phyloP scores from a whole-genome alignment of 2,113 vertebrate species.

The Tringa solitaria region DNA sequence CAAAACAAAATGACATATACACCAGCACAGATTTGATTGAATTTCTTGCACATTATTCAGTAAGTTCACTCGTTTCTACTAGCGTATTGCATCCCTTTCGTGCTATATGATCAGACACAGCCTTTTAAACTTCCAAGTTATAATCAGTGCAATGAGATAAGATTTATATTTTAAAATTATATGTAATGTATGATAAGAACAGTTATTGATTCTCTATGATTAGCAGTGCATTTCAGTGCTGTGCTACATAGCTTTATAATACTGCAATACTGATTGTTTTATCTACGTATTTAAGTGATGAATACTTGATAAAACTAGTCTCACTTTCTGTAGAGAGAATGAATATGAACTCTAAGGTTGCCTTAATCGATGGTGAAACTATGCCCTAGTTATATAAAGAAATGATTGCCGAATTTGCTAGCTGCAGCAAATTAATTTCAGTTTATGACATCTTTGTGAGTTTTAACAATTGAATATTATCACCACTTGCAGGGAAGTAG shows the following conservation, averaged over 20 bases:
- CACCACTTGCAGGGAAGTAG: not conserved
- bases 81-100: not conserved
- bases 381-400: not conserved
- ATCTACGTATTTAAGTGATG: not conserved
- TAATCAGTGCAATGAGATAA: not conserved
- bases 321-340: not conserved
- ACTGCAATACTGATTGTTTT: not conserved
- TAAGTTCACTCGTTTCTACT: not conserved
- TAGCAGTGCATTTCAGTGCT: not conserved
- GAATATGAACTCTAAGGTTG: not conserved
- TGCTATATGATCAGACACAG: not conserved
- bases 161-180: not conserved
- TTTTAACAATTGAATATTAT: not conserved
- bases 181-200: not conserved
- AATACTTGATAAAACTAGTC: not conserved
- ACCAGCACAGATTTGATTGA: not conserved
- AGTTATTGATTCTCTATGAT: not conserved
- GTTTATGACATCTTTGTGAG: conserved; percentile 1
- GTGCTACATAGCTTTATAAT: not conserved
- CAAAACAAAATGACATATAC: not conserved
- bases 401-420: not conserved
- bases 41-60: not conserved
- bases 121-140: not conserved
- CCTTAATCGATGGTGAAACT: not conserved
- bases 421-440: not conserved